These are phyloP conservation scores for Tetraodon nigroviridis DNA, from an alignment of 2,113 vertebrate genomes.

Conservation along the genomic window DNA sequence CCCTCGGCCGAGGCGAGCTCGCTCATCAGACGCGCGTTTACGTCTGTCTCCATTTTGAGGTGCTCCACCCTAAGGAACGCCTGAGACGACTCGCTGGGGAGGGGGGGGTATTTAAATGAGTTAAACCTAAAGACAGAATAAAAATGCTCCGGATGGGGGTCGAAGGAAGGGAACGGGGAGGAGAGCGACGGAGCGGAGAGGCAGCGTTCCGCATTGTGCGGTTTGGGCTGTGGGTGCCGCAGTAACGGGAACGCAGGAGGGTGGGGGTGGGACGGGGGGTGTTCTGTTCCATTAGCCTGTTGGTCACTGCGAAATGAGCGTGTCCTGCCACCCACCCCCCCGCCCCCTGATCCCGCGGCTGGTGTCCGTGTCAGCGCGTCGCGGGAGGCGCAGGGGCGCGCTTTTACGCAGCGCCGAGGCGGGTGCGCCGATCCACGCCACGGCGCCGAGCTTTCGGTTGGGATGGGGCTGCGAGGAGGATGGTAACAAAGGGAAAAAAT, in stretches of 20 bases:
- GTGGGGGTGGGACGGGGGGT: too few species aligned
- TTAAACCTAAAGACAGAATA: slow-evolving; percentile 1
- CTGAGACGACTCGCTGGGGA: slow-evolving; percentile 18
- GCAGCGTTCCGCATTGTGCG: slow-evolving; percentile 6
- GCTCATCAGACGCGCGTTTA: neutral
- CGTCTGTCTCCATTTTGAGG: neutral
- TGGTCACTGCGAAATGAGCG: slow-evolving; percentile 1
- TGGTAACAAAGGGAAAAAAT: too few species aligned
- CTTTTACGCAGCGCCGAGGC: neutral
- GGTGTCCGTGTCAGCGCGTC: neutral
- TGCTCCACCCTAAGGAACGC: neutral
- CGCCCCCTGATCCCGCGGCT: neutral
- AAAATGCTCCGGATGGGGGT: neutral
- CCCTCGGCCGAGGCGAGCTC: slow-evolving; percentile 18
- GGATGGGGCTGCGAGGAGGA: neutral
- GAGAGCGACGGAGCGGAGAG: neutral
- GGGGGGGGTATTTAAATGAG: neutral
- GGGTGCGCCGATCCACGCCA: too few species aligned
- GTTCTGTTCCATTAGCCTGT: slow-evolving; percentile 14
- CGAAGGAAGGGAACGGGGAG: too few species aligned
- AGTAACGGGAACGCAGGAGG: slow-evolving; percentile 43
- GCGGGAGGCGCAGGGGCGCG: slow-evolving; percentile 8
- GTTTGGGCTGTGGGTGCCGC: slow-evolving; percentile 38
- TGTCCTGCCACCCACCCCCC: slow-evolving; percentile 9
- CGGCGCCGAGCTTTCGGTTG: too few species aligned